Conservation (phyloP, 1,140 invertebrate species). For the Choristoneura fumiferana region DNA sequence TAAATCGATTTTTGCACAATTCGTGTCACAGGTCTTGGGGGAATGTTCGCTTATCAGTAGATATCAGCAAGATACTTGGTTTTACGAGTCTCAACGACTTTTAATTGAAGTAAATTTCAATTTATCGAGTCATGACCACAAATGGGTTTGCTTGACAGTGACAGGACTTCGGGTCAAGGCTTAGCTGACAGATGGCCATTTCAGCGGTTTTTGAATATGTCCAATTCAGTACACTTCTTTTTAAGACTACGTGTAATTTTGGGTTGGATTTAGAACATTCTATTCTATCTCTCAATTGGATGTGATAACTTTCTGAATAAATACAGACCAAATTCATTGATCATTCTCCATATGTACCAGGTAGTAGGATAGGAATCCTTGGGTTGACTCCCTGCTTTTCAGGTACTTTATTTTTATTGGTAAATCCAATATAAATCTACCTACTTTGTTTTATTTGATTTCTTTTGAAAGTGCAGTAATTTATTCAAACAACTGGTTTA, state of each 20-base stretch:
- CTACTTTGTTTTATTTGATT: too few relatives aligned
- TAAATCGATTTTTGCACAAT: conserved; percentile 67
- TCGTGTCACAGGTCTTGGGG: conserved; percentile 22
- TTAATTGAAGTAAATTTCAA: background rate
- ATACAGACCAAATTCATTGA: conserved; percentile 20
- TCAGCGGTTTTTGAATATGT: conserved; percentile 5
- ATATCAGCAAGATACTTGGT: conserved; percentile 18
- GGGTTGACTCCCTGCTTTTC: too few relatives aligned
- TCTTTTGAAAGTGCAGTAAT: too few relatives aligned
- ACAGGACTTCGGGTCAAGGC: conserved; percentile 48
- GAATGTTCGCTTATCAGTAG: conserved; percentile 34
- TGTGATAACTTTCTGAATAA: too few relatives aligned
- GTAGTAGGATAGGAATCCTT: too few relatives aligned
- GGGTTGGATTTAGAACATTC: background rate
- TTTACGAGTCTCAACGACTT: background rate
- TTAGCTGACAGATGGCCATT: conserved; percentile 19
- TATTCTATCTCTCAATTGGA: background rate
- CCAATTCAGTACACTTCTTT: background rate
- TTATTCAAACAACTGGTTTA: too few relatives aligned
- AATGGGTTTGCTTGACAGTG: conserved; percentile 38
- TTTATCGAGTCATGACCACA: background rate
- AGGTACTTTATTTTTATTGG: too few relatives aligned
- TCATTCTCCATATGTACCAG: conserved; percentile 23
- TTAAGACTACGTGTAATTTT: background rate
- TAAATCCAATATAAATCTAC: too few relatives aligned